phyloP scores from a whole-genome alignment of 2,113 vertebrate species.

The Glaucidium brasilianum region DNA sequence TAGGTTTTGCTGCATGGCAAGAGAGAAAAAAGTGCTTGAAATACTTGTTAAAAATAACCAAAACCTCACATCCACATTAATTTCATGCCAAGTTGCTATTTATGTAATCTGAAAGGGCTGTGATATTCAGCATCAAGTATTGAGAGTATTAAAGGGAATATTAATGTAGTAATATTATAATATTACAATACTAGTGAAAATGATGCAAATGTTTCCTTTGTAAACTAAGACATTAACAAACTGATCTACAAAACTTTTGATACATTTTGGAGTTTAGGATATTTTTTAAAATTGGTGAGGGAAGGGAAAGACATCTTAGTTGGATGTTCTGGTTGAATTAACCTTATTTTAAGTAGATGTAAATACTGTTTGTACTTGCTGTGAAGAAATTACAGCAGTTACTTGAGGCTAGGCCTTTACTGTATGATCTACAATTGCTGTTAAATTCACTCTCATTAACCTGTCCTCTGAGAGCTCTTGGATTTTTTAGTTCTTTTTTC shows the following conservation, averaged over 20 bases:
- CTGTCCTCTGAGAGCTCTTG: neutral
- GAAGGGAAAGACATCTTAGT: neutral
- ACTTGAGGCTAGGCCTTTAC: neutral
- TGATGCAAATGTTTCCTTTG: neutral
- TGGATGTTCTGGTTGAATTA: neutral
- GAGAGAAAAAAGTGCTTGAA: neutral
- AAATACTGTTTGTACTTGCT: neutral
- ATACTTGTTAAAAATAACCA: conserved; percentile 6
- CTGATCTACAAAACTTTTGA: neutral
- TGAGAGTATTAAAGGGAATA: neutral
- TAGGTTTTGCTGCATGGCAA: neutral
- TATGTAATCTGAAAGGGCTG: neutral
- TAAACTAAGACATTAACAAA: neutral
- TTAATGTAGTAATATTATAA: neutral
- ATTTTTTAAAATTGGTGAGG: neutral
- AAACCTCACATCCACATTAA: neutral
- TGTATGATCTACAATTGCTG: neutral
- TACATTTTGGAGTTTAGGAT: neutral
- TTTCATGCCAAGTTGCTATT: conserved; percentile 6
- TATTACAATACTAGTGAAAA: neutral
- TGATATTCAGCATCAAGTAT: neutral
- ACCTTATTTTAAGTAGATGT: neutral
- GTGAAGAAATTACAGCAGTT: neutral
- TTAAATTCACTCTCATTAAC: neutral
- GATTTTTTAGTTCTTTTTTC: neutral